Percentiles rank a stretch among this genome's conserved stretches.
Evolutionary conservation across 2,888 invertebrate species (phyloP).

Genomic region (Brachylomia viminalis): DNA sequence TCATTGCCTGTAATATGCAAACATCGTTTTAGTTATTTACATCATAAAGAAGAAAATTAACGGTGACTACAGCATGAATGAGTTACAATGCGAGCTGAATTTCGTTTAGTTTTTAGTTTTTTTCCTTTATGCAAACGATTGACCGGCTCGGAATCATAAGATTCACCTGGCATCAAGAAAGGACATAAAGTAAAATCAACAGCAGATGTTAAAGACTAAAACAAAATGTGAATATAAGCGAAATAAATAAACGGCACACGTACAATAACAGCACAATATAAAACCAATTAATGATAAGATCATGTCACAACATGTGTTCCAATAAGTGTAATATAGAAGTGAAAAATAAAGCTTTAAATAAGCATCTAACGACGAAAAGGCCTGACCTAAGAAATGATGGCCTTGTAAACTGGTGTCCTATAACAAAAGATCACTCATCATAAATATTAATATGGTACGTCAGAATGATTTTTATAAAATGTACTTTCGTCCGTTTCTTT

Average conservation of each 20-base stretch:
- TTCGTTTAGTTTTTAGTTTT: constrained; percentile 29
- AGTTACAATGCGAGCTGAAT: constrained; percentile 44
- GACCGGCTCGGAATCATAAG: constrained; percentile 13
- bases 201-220: constrained; percentile 63
- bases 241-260: constrained; percentile 69
- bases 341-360: constrained; percentile 77
- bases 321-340: constrained; percentile 64
- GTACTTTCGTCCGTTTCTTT: constrained; percentile 17
- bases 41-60: not conserved
- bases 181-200: constrained; percentile 56
- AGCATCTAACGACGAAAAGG: constrained; percentile 83
- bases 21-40: constrained; percentile 6
- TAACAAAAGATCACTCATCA: constrained; percentile 85
- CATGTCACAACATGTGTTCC: constrained; percentile 84
- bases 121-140: constrained; percentile 17
- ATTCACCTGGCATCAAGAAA: constrained; percentile 32
- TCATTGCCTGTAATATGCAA: constrained; percentile 83
- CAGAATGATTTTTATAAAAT: constrained; percentile 7
- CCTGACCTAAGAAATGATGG: constrained; percentile 89
- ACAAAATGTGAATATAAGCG: constrained; percentile 63
- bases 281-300: constrained; percentile 72
- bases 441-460: constrained; percentile 40
- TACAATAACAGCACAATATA: constrained; percentile 78
- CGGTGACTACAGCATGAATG: constrained; percentile 22
- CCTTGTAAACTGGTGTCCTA: constrained; percentile 89